Percentiles rank a stretch among this genome's conserved stretches.
Conservation (phyloP, 1,140 invertebrate genomes). For the Ips nitidus region DNA sequence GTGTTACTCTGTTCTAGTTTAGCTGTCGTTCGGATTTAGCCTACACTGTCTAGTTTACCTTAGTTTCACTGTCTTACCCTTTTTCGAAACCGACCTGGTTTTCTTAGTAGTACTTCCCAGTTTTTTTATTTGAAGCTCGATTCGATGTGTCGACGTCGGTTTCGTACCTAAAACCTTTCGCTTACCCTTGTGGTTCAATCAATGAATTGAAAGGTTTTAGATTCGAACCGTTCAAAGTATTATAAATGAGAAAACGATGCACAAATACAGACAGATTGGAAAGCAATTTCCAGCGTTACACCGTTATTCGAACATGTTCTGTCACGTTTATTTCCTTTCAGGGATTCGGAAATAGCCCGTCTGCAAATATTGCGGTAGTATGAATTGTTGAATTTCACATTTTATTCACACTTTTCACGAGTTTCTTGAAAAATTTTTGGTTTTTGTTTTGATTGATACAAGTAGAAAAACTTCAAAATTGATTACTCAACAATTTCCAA, state of each 20-base stretch:
- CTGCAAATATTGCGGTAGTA: slow-evolving; percentile 58
- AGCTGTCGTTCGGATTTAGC: slow-evolving; percentile 17
- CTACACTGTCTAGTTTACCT: slow-evolving; percentile 20
- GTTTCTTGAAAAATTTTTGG: slow-evolving; percentile 20
- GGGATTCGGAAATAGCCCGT: slow-evolving; percentile 54
- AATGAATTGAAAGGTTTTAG: slow-evolving; percentile 3
- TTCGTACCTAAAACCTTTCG: slow-evolving; percentile 14
- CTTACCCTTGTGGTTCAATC: background rate
- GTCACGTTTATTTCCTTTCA: slow-evolving; percentile 47
- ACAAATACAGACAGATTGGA: slow-evolving; percentile 39
- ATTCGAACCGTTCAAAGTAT: slow-evolving; percentile 17
- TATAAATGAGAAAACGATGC: slow-evolving; percentile 35
- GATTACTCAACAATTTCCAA: background rate
- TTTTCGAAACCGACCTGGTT: background rate
- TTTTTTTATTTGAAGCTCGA: slow-evolving; percentile 10
- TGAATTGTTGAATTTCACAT: slow-evolving; percentile 48
- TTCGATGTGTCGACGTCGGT: slow-evolving; percentile 14
- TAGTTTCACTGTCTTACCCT: background rate
- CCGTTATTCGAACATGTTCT: slow-evolving; percentile 1
- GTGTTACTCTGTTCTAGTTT: slow-evolving; percentile 1
- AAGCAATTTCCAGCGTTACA: slow-evolving; percentile 19
- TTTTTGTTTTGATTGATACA: slow-evolving; percentile 17
- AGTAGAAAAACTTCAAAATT: slow-evolving; percentile 14
- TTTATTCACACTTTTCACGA: slow-evolving; percentile 41
- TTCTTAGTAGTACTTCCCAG: background rate